Evolutionary conservation across 2,888 invertebrate species (phyloP).

Genomic region (Choristoneura rosaceana): DNA sequence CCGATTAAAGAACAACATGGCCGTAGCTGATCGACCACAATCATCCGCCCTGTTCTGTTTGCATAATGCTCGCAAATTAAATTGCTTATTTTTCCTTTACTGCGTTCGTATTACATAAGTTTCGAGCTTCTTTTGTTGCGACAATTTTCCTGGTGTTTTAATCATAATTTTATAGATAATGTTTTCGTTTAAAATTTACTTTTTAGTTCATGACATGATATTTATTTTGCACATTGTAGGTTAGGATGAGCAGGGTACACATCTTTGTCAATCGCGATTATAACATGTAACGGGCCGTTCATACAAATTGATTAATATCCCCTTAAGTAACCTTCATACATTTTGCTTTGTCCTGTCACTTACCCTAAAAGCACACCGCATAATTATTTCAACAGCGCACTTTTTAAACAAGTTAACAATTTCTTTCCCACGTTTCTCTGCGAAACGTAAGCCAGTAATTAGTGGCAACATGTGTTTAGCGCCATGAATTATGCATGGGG

Average conservation of each 20-base stretch:
- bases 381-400: neutral
- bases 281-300: no score
- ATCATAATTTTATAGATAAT: no score
- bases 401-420: constrained; percentile 6
- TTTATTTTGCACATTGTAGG: no score
- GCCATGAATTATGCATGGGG: constrained; percentile 19
- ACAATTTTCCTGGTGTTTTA: neutral
- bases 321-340: no score
- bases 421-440: constrained; percentile 2
- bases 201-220: no score
- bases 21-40: constrained; percentile 54
- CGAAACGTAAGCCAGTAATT: constrained; percentile 7
- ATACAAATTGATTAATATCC: no score
- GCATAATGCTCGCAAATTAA: constrained; percentile 57
- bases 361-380: neutral
- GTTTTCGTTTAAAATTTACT: no score
- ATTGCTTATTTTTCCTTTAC: constrained; percentile 43
- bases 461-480: constrained; percentile 8
- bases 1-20: constrained; percentile 26
- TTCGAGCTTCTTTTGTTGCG: neutral
- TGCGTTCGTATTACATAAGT: constrained; percentile 7
- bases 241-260: no score
- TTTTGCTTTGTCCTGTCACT: no score
- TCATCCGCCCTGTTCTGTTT: constrained; percentile 54
- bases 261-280: no score